Evolutionary conservation across 2,113 vertebrate species (phyloP), one percentile per base, ranked within the genome.

Genomic region (Limanda limanda): DNA sequence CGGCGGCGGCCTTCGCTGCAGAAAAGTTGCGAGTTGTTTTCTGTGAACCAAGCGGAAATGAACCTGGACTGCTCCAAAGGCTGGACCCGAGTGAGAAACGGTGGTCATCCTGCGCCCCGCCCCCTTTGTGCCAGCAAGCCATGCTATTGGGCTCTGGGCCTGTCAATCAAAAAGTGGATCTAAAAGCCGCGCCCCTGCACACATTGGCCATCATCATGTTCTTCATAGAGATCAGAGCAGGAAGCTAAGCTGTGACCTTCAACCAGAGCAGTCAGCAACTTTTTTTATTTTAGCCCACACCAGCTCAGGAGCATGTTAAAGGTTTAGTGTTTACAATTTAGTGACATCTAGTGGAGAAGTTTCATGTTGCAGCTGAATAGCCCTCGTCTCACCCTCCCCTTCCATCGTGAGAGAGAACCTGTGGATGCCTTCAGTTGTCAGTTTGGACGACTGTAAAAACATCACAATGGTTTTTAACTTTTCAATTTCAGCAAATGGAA

Each of bases 141-240:
- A 13, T 35, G 67, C 42, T 61, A 72, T 83, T 92, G 87, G 85
- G 10, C 65, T 7, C 0, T 0, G 0, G 0, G 14, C 17, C 11
- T 37, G 78, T 86, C 90, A 37, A 45, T 90, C 71, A 86, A 48
- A 56, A 25, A 8, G 24, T 51, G 1, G 35, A 14, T 5, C 1
- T 0, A 2, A 3, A 51, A 20, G 4, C 31, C 76, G 10, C 70
- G 25, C 81, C 86, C 74, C 51, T 35, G 2, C 37, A 31, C n/a
- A 62, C 57, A 68, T 18, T 40, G 24, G 4, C 48, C 74, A 31
- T 63, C 82, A 61, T 79, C 72, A 1, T 66, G 68, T 69, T 68
- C 86, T 84, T 89, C 78, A 65, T 84, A 8, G 81, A 80, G 54
- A 80, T 76, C 78, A 73, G 40, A 73, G 71, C 23, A 21, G 15